A percentile compares a stretch with the other conserved stretches of the same genome.
phyloP scores from a whole-genome alignment of 2,888 invertebrate species.

The Pomacea canaliculata region DNA sequence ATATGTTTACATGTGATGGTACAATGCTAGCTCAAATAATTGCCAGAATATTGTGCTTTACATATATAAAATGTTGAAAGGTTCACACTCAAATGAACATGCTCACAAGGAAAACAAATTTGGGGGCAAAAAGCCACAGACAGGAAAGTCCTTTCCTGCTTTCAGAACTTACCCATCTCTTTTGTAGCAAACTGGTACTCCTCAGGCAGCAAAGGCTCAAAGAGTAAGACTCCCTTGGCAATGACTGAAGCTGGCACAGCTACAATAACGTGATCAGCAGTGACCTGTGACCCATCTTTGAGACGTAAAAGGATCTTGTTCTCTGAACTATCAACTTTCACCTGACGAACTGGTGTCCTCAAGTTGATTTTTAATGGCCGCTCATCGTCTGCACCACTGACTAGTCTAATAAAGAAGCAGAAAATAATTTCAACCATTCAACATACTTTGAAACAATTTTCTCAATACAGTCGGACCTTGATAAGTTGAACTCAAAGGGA shows the following conservation, averaged over 20 bases:
- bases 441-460: not conserved
- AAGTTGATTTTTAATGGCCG: slow-evolving; percentile 47
- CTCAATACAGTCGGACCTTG: not conserved
- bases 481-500: no score
- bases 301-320: slow-evolving; percentile 50
- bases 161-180: slow-evolving; percentile 38
- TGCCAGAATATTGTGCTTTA: no score
- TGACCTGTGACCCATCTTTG: slow-evolving; percentile 45
- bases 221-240: slow-evolving; percentile 41
- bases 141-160: no score
- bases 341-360: slow-evolving; percentile 50
- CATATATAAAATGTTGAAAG: no score
- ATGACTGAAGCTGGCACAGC: slow-evolving; percentile 54
- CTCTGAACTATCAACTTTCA: slow-evolving; percentile 44
- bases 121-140: no score
- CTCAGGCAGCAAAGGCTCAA: slow-evolving; percentile 52
- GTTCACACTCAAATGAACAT: no score
- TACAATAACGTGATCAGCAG: slow-evolving; percentile 54
- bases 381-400: slow-evolving; percentile 49
- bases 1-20: no score
- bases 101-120: no score
- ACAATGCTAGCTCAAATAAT: no score
- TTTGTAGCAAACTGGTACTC: slow-evolving; percentile 41
- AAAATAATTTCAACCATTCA: not conserved
- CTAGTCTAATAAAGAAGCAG: slow-evolving; percentile 39